Base-by-base conservation (phyloP, 2,113 vertebrate genomes). In the Herpetotheres cachinnans region DNA sequence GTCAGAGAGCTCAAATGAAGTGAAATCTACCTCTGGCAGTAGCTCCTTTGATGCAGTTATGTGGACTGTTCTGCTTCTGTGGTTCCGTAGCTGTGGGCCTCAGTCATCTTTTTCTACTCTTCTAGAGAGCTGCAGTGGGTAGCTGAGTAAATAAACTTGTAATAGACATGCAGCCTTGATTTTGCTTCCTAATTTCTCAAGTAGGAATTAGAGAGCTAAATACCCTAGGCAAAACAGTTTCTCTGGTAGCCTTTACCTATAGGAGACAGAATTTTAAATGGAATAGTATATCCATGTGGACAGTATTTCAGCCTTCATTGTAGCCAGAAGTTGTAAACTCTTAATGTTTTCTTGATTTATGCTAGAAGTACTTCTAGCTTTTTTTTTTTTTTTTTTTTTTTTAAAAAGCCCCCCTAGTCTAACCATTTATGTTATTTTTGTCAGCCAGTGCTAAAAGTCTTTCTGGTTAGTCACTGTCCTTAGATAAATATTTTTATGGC, bases 111-210 rank as follows among this genome's bases (percentile, higher is more conserved):
- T 22, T 82, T 76, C 18, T 73, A 7, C 59, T 91, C 55, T 71
- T 91, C 27, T 40, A 32, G 62, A 82, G 30, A 54, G 62, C 49
- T 93, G 36, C 81, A 80, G 9, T 69, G 40, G 40, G 27, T 88
- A 90, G 38, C 78, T 56, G 52, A 38, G 19, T 93, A 96, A 82
- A 94, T 93, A 85, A 90, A 80, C 58, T 91, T 95, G 54, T 79
- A 87, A 73, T 55, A 95, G 65, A 49, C 44, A 36, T 85, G 58
- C 82, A 90, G 56, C 52, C 72, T 87, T 90, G 27, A 69, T 90
- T 94, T 93, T 82, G 19, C 73, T 94, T 94, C 65, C 49, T 91
- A 82, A 93, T 85, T 91, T 91, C 61, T 96, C 49, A 82, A 90
- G 90, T 62, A 95, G 42, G 44, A 93, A 65, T 89, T 97, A 79